phyloP scores from a whole-genome alignment of 2,113 vertebrate species.

The Chiloscyllium plagiosum region DNA sequence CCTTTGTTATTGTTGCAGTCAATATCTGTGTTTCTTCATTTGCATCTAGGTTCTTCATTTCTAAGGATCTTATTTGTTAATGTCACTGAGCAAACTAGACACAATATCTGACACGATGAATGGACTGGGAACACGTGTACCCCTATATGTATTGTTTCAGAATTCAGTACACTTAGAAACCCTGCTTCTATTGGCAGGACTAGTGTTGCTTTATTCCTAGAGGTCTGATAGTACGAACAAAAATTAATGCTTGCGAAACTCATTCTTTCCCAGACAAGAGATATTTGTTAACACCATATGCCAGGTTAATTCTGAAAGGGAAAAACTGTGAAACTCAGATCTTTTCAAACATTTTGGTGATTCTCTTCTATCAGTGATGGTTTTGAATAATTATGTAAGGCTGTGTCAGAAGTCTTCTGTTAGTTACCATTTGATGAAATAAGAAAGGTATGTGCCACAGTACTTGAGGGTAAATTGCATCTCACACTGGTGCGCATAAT shows the following conservation, averaged over 20 bases:
- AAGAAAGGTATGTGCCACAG: not conserved
- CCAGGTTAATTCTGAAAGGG: not conserved
- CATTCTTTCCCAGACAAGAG: not conserved
- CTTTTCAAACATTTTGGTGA: not conserved
- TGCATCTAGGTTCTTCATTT: not conserved
- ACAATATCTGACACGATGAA: not conserved
- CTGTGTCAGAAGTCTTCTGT: not conserved
- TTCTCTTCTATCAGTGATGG: not conserved
- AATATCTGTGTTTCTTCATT: not conserved
- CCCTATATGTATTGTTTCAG: not conserved
- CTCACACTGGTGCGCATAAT: not conserved
- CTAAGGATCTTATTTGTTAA: not conserved
- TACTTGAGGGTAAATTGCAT: conserved; percentile 20
- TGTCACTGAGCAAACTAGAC: not conserved
- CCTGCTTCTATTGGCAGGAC: not conserved
- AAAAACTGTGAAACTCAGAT: not conserved
- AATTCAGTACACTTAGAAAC: not conserved
- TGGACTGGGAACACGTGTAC: not conserved
- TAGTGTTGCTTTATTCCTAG: not conserved
- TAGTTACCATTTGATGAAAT: not conserved
- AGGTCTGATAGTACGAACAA: not conserved
- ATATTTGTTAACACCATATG: not conserved
- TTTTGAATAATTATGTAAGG: not conserved
- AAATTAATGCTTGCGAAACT: not conserved
- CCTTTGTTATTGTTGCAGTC: not conserved